These are phyloP conservation scores for Cephus sareptanus DNA, from an alignment of 2,888 invertebrate species.

Conservation along the genomic window DNA sequence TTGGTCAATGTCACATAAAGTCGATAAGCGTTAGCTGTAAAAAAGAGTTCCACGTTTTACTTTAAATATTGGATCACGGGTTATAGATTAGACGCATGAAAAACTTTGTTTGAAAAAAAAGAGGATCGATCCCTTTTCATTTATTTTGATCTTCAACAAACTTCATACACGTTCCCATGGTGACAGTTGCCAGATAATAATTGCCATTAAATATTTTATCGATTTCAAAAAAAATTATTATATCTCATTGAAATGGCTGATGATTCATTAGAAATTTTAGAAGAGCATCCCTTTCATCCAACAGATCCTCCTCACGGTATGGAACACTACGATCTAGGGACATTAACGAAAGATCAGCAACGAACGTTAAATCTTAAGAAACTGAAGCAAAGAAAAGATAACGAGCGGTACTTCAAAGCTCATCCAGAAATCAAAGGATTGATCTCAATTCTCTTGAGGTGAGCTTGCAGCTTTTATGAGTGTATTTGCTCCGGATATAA, in stretches of 20 bases:
- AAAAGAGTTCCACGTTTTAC: not conserved
- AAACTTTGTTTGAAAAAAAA: not conserved
- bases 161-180: not conserved
- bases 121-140: not conserved
- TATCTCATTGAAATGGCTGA: constrained; percentile 20
- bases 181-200: not conserved
- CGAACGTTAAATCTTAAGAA: constrained; percentile 36
- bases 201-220: constrained; percentile 5
- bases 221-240: not conserved
- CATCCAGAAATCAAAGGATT: constrained; percentile 49
- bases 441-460: constrained; percentile 43
- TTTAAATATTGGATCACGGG: not conserved
- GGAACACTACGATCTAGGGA: constrained; percentile 44
- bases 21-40: not conserved
- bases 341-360: constrained; percentile 35
- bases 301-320: constrained; percentile 41
- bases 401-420: constrained; percentile 41
- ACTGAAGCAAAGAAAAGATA: constrained; percentile 30
- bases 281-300: constrained; percentile 39
- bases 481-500: not conserved
- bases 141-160: not conserved
- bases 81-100: not conserved
- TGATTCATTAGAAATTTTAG: constrained; percentile 17
- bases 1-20: not conserved
- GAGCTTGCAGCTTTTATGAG: constrained; percentile 4